Base-by-base conservation (phyloP, 2,888 invertebrate species). In the Lepas anatifera region DNA sequence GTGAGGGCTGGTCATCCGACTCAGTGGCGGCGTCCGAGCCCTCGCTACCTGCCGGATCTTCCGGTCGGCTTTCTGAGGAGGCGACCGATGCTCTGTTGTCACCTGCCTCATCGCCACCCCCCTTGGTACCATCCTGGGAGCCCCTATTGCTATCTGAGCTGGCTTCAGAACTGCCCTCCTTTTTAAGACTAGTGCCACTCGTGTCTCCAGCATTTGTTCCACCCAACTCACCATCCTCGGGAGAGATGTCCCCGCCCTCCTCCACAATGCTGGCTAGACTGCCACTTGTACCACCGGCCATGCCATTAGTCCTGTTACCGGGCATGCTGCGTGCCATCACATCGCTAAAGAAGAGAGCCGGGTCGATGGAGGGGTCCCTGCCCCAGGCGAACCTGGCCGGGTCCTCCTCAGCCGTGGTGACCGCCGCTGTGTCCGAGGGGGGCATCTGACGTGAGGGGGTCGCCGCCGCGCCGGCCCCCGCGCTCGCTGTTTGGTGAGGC, bases 331-430 rank as follows among this genome's bases (percentile, higher is more conserved):
- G 58, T 18, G 32, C 58, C 13, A 58, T 8, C 32, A 58, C 58
- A 32, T 58, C 58, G 32, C 58, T 58, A 32, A 58, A 58, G 58
- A 58, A 58, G 58, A 58, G 58, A 16, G 58, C 58, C 32, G 58
- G 58, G 58, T 58, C 58, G 58, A 58, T 58, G 58, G 58, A 32
- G 32, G 58, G 58, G 58, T 58, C 58, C 32, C 58, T 7, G 58
- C 58, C 58, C 58, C 58, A 58, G 58, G 58, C 58, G 58, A 58
- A 58, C 32, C 58, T 58, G 58, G 58, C 18, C 18, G 58, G 32
- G 58, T 58, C 58, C 7, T 27, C 29, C 18, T 32, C 58, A 16
- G 22, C 18, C 58, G 48, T 7, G 3, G 52, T 27, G 29, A 29
- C 22, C 8, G 29, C 27, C 22, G 29, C 27, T 27, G 16, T 32